Evolutionary conservation across 2,797 vertebrate genomes (phyloP), one percentile per base, ranked within the genome.

Genomic region (Siniperca scherzeri): DNA sequence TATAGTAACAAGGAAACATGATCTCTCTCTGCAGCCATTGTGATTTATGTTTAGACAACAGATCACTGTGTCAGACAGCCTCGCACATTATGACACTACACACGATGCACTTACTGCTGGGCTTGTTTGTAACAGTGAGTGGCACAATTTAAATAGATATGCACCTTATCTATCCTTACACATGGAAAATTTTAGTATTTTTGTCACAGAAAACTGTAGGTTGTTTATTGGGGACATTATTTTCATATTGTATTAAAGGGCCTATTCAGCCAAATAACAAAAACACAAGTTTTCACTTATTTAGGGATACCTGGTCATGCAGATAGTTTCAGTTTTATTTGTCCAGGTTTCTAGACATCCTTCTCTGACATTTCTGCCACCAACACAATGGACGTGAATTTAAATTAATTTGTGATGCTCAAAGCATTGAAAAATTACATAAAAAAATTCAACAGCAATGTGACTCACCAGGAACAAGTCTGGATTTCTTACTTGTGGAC

Each of bases 21-120:
- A 90, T 85, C 86, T 88, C 87, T 88, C 86, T 78, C 74, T 68
- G 81, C 92, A 93, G 93, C 92, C 93, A 92, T 74, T 90, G 86
- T 96, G 95, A 95, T 95, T 92, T 95, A 95, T 95, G 93, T 92
- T 83, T 87, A 86, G 91, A 94, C 90, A 83, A 82, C 88, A 93
- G 86, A 90, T 91, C 85, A 87, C 82, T 82, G 89, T 86, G 89
- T 57, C 82, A 88, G 89, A 93, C 89, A 93, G 84, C 82, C 87
- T 93, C 84, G 83, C 82, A 90, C 86, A 86, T 88, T 59, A 74
- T 85, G 83, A 88, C 81, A 87, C 78, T 69, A 70, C 81, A 89
- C 78, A 77, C 79, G 59, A 86, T 82, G 76, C 84, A 83, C 83
- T 85, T 80, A 87, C 83, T 84, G 86, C 74, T 69, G 76, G 86